Base-by-base conservation (phyloP, 2,113 vertebrate species). In the Hippopotamus amphibius region DNA sequence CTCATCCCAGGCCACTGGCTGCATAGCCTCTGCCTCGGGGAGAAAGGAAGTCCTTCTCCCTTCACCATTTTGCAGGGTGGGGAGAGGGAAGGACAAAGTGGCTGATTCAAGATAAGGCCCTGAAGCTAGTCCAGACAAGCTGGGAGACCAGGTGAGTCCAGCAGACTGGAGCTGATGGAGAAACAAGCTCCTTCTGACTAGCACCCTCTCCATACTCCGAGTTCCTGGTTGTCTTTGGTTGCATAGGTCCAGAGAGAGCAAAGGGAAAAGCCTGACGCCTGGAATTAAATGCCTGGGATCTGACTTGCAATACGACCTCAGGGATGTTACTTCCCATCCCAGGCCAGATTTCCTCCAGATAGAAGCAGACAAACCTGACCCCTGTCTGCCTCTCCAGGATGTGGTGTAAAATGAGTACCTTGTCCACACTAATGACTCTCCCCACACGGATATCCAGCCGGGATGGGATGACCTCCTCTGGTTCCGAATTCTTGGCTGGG, bases 361-460 rank as follows among this genome's bases (percentile, higher is more conserved):
- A 93, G 95, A 97, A 97, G 94, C 26, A 95, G 63, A 83, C 59
- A 82, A 50, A 86, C 57, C 65, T 77, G 76, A 76, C 93, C 72
- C 66, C 24, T 13, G 13, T 63, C 59, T 59, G 85, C 37, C 48
- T 84, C 59, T 72, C 71, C 26, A 24, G 69, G 66, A 92, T 15
- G 5, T 93, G 83, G 61, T 83, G 21, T 85, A 74, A 96, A 95
- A 28, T 0, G 0, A 96, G 0, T 98, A 99, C 99, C 99, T 99
- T 99, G 41, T 99, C 99, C 97, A 99, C 99, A 1, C 99, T 99
- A 98, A 99, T 69, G 92, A 99, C 92, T 98, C 98, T 99, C n/a
- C 99, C 99, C 41, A 99, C 99, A 0, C 99, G 99, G 92, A 99
- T 99, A 97, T 99, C 99, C 98, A 99, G 98, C 95, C 99, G 99